Evolutionary conservation across 2,113 vertebrate species (phyloP).

Genomic region (Athene noctua): DNA sequence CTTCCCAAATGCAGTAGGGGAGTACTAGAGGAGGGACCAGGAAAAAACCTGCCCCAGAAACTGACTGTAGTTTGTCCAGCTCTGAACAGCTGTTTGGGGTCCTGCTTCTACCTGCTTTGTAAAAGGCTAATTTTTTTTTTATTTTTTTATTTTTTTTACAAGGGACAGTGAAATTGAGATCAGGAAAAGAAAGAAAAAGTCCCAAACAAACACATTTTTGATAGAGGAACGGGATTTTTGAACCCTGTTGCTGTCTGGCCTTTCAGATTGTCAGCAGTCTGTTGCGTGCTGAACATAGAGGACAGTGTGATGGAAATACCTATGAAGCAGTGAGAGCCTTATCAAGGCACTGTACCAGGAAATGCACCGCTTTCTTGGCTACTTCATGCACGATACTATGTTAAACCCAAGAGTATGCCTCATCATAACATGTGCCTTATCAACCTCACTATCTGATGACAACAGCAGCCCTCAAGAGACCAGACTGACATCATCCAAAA

Average conservation of each 20-base stretch:
- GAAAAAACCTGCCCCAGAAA: not conserved
- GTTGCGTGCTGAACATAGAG: not conserved
- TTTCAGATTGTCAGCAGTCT: not conserved
- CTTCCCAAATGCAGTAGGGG: not conserved
- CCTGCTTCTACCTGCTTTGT: not conserved
- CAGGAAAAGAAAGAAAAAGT: not conserved
- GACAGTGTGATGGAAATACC: slow-evolving; percentile 38
- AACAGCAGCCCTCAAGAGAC: slow-evolving; percentile 54
- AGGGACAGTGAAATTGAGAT: not conserved
- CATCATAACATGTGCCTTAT: slow-evolving; percentile 49
- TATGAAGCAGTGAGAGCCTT: slow-evolving; percentile 8
- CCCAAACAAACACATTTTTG: not conserved
- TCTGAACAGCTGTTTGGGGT: not conserved
- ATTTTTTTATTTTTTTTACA: no score
- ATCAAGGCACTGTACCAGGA: slow-evolving; percentile 37
- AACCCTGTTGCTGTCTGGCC: not conserved
- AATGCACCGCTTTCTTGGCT: not conserved
- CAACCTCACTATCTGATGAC: slow-evolving; percentile 54
- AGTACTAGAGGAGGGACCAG: not conserved
- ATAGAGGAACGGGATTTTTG: not conserved
- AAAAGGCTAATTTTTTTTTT: not conserved
- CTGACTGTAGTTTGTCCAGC: not conserved
- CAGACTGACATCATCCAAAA: slow-evolving; percentile 56
- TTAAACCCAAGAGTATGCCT: slow-evolving; percentile 38
- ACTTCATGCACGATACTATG: not conserved